A percentile compares a stretch with the other conserved stretches of the same genome.
These are phyloP conservation scores for Leptestheria dahalacensis DNA, from an alignment of 1,140 invertebrate species.

Conservation along the genomic window DNA sequence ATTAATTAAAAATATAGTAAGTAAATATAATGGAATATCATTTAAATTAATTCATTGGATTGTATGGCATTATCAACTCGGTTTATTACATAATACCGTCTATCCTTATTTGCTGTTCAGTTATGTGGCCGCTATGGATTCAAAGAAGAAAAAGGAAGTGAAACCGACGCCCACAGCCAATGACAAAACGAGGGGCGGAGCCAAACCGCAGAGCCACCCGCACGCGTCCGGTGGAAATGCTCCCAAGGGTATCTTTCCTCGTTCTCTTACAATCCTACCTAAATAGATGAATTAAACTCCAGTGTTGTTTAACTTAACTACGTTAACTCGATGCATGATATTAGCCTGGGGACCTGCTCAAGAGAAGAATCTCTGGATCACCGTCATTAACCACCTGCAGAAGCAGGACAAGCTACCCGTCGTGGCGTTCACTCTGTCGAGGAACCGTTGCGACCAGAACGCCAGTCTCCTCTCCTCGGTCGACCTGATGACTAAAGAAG, in stretches of 20 bases:
- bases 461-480: constrained; percentile 47
- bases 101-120: too few species aligned
- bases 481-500: constrained; percentile 64
- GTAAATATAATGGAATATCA: too few species aligned
- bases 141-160: constrained; percentile 39
- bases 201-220: constrained; percentile 16
- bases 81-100: too few species aligned
- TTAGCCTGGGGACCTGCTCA: constrained; percentile 30
- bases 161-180: constrained; percentile 15
- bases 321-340: background rate
- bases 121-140: constrained; percentile 45
- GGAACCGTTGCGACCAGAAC: constrained; percentile 72
- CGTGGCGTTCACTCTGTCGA: constrained; percentile 85
- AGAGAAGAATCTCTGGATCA: constrained; percentile 72
- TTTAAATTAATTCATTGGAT: too few species aligned
- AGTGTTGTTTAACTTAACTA: too few species aligned
- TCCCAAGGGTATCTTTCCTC: constrained; percentile 10
- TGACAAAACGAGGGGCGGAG: constrained; percentile 16
- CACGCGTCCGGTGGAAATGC: constrained; percentile 5
- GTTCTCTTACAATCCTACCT: too few species aligned
- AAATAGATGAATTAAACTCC: too few species aligned
- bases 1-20: too few species aligned
- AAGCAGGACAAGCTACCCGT: constrained; percentile 74
- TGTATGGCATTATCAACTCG: too few species aligned
- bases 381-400: constrained; percentile 61